Evolutionary conservation across 1,140 invertebrate genomes (phyloP), one percentile per base, ranked within the genome.

Genomic region (Cephus cinctus): DNA sequence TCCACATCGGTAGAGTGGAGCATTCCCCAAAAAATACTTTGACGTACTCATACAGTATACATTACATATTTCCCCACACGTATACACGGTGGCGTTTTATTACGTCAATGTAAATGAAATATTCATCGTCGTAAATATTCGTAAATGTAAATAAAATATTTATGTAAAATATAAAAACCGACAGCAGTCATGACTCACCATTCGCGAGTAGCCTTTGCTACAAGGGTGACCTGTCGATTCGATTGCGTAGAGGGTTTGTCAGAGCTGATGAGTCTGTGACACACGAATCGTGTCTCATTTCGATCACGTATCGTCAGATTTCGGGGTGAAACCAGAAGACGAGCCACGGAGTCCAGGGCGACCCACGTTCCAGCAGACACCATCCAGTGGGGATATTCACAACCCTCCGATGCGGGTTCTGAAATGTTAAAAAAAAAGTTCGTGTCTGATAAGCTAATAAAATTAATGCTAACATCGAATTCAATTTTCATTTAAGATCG

Each of bases 181-280:
- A n/a, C n/a, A n/a, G n/a, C n/a, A n/a, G n/a, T n/a, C n/a, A 30
- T 19, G n/a, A 69, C 67, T 69, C 22, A 74, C 70, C 70, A 74
- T 48, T 65, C 65, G 23, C 64, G 59, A 2, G 67, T 71, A 3
- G 64, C 69, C 42, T 67, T 67, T 0, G 71, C 66, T 5, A 73
- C 59, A 43, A 73, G 57, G 23, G 62, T 62, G 23, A 61, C 49
- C 21, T 60, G 59, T 16, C 42, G 50, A 31, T 67, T 57, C 5
- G 20, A 35, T 14, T 54, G 44, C 34, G 47, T 54, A 34, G 40
- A 35, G 14, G 27, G 50, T 23, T 64, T 42, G 40, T 58, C 31
- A 27, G 55, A 34, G 4, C 50, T n/a, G 3, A 69, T 50, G 8
- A 58, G 44, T 0, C 52, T 46, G 47, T 74, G 63, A 39, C 71